Percentiles rank a stretch among this genome's conserved stretches.
phyloP scores from a whole-genome alignment of 2,113 vertebrate species.

The Eupsittula cactorum region DNA sequence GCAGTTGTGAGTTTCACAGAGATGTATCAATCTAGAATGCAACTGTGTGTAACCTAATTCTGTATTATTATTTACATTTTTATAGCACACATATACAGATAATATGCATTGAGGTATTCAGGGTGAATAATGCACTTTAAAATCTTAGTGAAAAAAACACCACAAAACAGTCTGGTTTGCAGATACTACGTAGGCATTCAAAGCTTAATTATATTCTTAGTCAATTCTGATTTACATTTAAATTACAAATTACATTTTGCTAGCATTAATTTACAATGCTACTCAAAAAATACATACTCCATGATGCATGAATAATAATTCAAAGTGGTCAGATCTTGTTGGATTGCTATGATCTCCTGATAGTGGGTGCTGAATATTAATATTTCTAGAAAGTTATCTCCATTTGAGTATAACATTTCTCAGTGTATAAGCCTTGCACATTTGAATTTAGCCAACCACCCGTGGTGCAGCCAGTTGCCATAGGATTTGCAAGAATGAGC shows the following conservation, averaged over 20 bases:
- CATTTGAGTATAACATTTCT: not conserved
- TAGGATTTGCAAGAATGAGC: not conserved
- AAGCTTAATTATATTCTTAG: slow-evolving; percentile 51
- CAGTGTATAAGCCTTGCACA: not conserved
- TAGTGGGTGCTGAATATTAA: slow-evolving; percentile 29
- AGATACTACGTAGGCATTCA: slow-evolving; percentile 2
- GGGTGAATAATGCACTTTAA: slow-evolving; percentile 7
- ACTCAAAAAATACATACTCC: slow-evolving; percentile 61
- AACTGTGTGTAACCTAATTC: not conserved
- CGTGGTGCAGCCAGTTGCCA: not conserved
- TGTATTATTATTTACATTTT: slow-evolving; percentile 37
- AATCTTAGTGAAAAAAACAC: not conserved
- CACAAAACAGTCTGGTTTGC: slow-evolving; percentile 4
- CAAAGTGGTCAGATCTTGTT: not conserved
- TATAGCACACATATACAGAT: not conserved
- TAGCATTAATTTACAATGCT: slow-evolving; percentile 52
- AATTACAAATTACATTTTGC: slow-evolving; percentile 51
- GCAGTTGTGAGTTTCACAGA: not conserved
- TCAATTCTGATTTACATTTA: slow-evolving; percentile 64
- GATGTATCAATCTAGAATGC: not conserved
- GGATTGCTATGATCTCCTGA: slow-evolving; percentile 14
- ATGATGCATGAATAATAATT: slow-evolving; percentile 50
- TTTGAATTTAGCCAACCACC: not conserved
- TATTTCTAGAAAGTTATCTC: slow-evolving; percentile 31
- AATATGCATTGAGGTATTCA: not conserved